Evolutionary conservation across 2,888 invertebrate genomes (phyloP), one percentile per base, ranked within the genome.

Genomic region (Zele albiditarsus): DNA sequence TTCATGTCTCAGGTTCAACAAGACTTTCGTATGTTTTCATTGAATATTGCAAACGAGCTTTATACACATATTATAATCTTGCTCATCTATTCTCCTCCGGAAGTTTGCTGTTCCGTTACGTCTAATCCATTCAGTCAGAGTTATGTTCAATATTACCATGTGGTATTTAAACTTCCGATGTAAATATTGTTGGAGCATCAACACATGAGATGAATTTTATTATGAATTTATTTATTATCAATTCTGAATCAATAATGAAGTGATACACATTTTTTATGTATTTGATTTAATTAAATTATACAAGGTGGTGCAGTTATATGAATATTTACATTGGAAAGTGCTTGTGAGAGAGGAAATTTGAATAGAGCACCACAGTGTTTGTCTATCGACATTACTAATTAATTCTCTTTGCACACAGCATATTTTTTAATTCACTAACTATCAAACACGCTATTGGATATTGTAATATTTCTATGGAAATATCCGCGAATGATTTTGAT

Each of bases 291-390:
- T 62, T 31, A 16, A 62, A 62, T 62, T 31, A 62, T 27, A 16
- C 4, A 14, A n/a, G 25, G 27, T 3, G n/a, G 16, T 12, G n/a
- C 20, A n/a, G 62, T n/a, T 31, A 3, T 1, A 62, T 62, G 62
- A 62, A 62, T 62, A 31, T 62, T 62, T 28, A 62, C 31, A 12
- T n/a, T 31, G 28, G 16, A 31, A 62, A 62, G 16, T n/a, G 62
- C 31, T 62, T 62, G 10, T 2, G 16, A 31, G 62, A 62, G 31
- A 62, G 28, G n/a, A 12, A 27, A 62, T 31, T 62, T 31, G 62
- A 62, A 62, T 62, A 3, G n/a, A 1, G 28, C 62, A 62, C 0
- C 46, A n/a, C 46, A n/a, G 10, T 46, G 10, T n/a, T 16, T 46
- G 16, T 46, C n/a, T 2, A 46, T 46, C 1, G 46, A n/a, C 46